A percentile compares a stretch with the other conserved stretches of the same genome.
phyloP scores from a whole-genome alignment of 2,113 vertebrate genomes.

The Propithecus coquereli region DNA sequence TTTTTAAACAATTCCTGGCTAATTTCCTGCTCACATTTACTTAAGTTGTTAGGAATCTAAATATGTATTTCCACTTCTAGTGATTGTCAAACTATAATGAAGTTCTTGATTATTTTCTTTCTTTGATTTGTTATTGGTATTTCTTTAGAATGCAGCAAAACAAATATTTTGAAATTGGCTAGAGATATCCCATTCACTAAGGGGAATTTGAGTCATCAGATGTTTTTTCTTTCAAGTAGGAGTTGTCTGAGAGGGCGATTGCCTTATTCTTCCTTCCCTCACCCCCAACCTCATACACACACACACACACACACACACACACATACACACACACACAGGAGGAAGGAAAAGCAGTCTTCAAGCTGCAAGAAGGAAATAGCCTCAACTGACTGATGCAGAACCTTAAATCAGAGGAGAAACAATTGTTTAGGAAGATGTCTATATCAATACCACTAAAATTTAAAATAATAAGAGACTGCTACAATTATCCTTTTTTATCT shows the following conservation, averaged over 20 bases:
- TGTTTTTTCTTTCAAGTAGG: constrained; percentile 20
- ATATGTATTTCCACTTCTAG: constrained; percentile 2
- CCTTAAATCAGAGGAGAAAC: not conserved
- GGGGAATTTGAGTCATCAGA: not conserved
- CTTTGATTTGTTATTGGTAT: not conserved
- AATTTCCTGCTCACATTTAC: not conserved
- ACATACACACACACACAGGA: not conserved
- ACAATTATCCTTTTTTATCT: not conserved
- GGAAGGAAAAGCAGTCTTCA: not conserved
- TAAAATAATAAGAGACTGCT: not conserved
- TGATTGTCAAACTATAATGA: not conserved
- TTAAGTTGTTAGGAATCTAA: constrained; percentile 15
- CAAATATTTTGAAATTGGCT: constrained; percentile 50
- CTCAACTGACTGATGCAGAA: not conserved
- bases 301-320: not conserved
- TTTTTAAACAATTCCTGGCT: not conserved
- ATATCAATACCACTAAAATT: not conserved
- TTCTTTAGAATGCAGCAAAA: constrained; percentile 39
- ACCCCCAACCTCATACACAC: not conserved
- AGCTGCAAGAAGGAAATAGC: not conserved
- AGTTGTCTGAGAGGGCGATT: not conserved
- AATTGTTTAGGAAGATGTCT: not conserved
- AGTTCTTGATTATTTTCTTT: not conserved
- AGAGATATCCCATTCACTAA: constrained; percentile 32
- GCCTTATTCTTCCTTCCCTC: not conserved